Conservation (phyloP, 1,140 invertebrate genomes). For the Vanessa atalanta region DNA sequence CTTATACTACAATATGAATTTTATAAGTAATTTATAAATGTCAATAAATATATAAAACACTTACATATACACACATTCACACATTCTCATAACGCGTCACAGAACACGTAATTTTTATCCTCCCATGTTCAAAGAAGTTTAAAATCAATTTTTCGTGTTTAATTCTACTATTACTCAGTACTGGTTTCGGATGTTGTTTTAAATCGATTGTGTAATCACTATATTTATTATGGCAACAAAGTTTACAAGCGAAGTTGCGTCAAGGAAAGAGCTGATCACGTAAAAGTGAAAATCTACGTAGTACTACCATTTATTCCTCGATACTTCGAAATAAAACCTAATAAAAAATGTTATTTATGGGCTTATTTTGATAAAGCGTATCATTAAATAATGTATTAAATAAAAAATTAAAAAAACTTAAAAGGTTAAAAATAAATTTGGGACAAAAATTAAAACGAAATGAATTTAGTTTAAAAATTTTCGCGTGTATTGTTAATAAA, state of each 20-base stretch:
- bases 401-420: slow-evolving; percentile 33
- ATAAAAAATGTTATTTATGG: slow-evolving; percentile 37
- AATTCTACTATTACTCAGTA: too few relatives aligned
- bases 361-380: not conserved
- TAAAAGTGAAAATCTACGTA: slow-evolving; percentile 14
- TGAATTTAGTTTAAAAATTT: slow-evolving; percentile 43
- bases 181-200: too few relatives aligned
- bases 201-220: not conserved
- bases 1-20: too few relatives aligned
- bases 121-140: too few relatives aligned
- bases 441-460: slow-evolving; percentile 35
- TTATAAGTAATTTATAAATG: too few relatives aligned
- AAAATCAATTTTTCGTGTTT: too few relatives aligned
- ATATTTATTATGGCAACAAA: slow-evolving; percentile 1
- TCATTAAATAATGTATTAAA: not conserved
- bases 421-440: not conserved
- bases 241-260: slow-evolving; percentile 14
- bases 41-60: too few relatives aligned
- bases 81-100: too few relatives aligned
- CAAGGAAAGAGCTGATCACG: slow-evolving; percentile 14
- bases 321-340: slow-evolving; percentile 7
- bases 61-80: too few relatives aligned
- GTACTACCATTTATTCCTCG: not conserved
- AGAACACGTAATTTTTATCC: too few relatives aligned
- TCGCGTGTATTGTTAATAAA: slow-evolving; percentile 66